Evolutionary conservation across 2,797 vertebrate species (phyloP), one percentile per base, ranked within the genome.

Genomic region (Miichthys miiuy): DNA sequence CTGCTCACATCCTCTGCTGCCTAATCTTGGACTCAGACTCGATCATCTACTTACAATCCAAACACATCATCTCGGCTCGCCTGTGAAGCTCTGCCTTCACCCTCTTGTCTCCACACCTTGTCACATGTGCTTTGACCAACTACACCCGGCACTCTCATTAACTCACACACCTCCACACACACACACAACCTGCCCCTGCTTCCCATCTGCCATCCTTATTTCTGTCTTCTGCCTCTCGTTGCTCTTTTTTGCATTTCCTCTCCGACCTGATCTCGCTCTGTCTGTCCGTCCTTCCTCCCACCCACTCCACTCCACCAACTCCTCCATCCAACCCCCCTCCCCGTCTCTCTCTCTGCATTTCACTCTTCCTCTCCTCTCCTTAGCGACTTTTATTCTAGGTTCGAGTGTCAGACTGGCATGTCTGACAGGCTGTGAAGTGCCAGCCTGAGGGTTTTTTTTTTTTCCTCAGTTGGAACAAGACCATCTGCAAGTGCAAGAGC

Each of bases 351-450:
- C 23, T 56, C 41, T 18, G 18, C 16, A 21, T 42, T 23, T 60
- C 41, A 13, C 25, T 34, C 54, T 52, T 21, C 48, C 18, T 47
- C 41, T 62, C 60, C 41, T 56, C 78, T 70, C 50, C 56, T 78
- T 13, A 21, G 70, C 23, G 11, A 75, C 64, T 82, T 80, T 79
- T 56, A 65, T 63, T 67, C 61, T 42, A 16, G 60, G 47, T 57
- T 63, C 4, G 27, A 81, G 80, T 87, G 80, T 81, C 74, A 73
- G 85, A 27, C 58, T 74, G 87, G 75, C 80, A 75, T 70, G 81
- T 85, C 77, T 88, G 87, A 86, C 82, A 77, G 83, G 80, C 82
- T 87, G 82, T 78, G 77, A 88, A 90, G 73, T 81, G 63, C 21
- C 78, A 73, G 70, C 72, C 88, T 47, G 72, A 81, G 75, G 85